These are phyloP conservation scores for Conopomorpha cramerella DNA, from an alignment of 1,140 invertebrate species.

Conservation along the genomic window DNA sequence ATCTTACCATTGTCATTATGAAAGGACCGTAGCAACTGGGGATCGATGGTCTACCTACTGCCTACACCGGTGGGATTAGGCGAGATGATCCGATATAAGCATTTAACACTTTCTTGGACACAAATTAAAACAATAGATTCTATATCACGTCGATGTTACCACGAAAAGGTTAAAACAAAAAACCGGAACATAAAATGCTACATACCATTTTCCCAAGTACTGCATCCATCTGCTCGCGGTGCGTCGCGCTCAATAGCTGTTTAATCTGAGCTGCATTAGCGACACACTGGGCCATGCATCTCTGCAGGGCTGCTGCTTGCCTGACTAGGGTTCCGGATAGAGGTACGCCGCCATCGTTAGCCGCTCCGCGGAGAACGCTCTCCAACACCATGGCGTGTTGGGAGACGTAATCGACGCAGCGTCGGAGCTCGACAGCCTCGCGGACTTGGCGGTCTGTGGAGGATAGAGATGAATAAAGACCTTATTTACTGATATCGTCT, in stretches of 20 bases:
- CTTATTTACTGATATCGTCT: too few species aligned
- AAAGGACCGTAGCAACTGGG: too few species aligned
- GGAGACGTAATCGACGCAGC: conserved; percentile 45
- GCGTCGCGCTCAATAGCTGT: conserved; percentile 30
- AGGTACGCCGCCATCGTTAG: conserved; percentile 18
- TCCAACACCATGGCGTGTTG: conserved; percentile 41
- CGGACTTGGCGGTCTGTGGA: conserved; percentile 35
- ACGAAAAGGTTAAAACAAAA: too few species aligned
- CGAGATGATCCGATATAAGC: too few species aligned
- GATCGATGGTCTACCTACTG: too few species aligned
- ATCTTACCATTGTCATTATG: too few species aligned
- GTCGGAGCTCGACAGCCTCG: conserved; percentile 34
- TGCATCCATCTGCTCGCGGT: conserved; percentile 44
- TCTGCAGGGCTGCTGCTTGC: conserved; percentile 40
- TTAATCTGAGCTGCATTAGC: conserved; percentile 41
- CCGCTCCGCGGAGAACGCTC: conserved; percentile 26
- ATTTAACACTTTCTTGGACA: too few species aligned
- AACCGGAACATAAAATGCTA: too few species aligned
- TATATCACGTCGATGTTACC: too few species aligned
- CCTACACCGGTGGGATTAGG: too few species aligned
- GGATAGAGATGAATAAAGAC: too few species aligned
- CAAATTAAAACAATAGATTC: too few species aligned
- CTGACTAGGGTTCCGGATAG: conserved; percentile 30
- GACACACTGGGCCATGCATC: conserved; percentile 48
- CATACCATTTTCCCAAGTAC: conserved; percentile 50